Percentiles rank a stretch among this genome's conserved stretches.
These are phyloP conservation scores for Aradophagus sp. DNA, from an alignment of 1,140 invertebrate genomes.

Conservation along the genomic window DNA sequence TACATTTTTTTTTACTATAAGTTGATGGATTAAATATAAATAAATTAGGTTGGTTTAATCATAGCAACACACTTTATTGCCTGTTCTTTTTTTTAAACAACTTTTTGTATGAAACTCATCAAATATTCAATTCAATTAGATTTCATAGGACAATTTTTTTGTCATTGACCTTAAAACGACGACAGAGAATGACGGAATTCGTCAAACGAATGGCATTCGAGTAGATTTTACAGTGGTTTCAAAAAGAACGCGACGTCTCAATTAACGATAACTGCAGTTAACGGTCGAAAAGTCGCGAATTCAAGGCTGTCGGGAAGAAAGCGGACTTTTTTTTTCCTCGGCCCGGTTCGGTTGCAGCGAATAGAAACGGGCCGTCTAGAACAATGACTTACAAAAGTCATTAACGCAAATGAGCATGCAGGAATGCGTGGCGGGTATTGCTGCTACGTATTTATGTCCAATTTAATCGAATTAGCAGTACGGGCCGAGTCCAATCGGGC, in stretches of 20 bases:
- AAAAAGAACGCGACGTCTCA: slow-evolving; percentile 10
- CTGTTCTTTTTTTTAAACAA: too few relatives aligned
- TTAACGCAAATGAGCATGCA: slow-evolving; percentile 12
- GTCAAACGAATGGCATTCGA: too few relatives aligned
- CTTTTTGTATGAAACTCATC: too few relatives aligned
- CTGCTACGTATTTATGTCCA: slow-evolving; percentile 24
- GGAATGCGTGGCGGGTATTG: slow-evolving; percentile 9
- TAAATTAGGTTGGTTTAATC: too few relatives aligned
- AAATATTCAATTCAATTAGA: too few relatives aligned
- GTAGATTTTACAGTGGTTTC: slow-evolving; percentile 1
- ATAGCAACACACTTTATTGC: too few relatives aligned
- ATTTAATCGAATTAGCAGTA: slow-evolving; percentile 37
- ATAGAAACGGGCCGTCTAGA: slow-evolving; percentile 27
- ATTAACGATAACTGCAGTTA: slow-evolving; percentile 15
- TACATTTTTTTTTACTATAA: too few relatives aligned
- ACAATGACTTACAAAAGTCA: slow-evolving; percentile 21
- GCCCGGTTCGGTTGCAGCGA: slow-evolving; percentile 6
- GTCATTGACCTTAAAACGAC: too few relatives aligned
- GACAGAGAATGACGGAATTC: too few relatives aligned
- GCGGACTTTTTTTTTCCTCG: slow-evolving; percentile 10
- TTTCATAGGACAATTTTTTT: too few relatives aligned
- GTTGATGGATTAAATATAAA: too few relatives aligned
- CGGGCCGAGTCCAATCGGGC: slow-evolving; percentile 9
- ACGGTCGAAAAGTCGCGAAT: slow-evolving; percentile 13
- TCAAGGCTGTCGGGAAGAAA: slow-evolving; percentile 5